These are phyloP conservation scores for Megaceryle alcyon DNA, from an alignment of 2,797 vertebrate species.

Conservation along the genomic window DNA sequence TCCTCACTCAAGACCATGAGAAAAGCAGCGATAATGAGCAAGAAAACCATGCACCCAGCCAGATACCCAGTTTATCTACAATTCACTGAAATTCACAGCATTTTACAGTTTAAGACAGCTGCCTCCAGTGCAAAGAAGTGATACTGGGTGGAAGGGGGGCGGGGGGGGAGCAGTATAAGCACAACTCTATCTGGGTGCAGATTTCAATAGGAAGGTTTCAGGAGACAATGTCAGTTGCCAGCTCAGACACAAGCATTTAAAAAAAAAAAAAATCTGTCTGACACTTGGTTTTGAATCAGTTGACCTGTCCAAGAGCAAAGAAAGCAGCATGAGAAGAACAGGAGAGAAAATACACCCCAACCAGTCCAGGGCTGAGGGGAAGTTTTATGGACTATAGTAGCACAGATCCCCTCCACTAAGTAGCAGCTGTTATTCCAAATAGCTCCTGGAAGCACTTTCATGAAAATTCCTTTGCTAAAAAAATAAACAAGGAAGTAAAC, in stretches of 20 bases:
- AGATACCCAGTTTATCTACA: neutral
- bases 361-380: neutral
- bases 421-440: neutral
- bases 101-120: neutral
- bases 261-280: neutral
- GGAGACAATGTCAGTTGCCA: neutral
- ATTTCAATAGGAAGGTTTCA: neutral
- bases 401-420: neutral
- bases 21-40: neutral
- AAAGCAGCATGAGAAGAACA: neutral
- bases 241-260: neutral
- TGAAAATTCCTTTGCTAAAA: slow-evolving; percentile 31
- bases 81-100: neutral
- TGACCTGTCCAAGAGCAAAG: neutral
- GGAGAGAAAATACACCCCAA: neutral
- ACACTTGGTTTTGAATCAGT: neutral
- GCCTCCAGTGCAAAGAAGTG: neutral
- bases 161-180: neutral
- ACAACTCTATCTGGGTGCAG: neutral
- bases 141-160: too few relatives aligned
- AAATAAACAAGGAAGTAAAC: slow-evolving; percentile 14
- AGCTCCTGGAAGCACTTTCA: slow-evolving; percentile 1
- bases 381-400: neutral
- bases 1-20: neutral
- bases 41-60: neutral